Base-by-base conservation (phyloP, 2,888 invertebrate species). In the Spatulosminthurus flaviceps region DNA sequence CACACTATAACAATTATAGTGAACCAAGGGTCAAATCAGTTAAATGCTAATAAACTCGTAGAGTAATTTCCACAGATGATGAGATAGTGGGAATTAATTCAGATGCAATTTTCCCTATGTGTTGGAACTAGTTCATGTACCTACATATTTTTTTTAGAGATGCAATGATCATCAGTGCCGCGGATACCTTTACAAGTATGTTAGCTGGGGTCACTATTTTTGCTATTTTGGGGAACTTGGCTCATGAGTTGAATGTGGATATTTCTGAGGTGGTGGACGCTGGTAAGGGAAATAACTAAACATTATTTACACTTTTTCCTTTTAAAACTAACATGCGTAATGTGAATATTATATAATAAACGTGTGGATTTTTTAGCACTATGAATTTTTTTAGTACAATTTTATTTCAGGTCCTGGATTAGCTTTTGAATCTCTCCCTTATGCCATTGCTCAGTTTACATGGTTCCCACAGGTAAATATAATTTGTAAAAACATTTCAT, bases 361-460 rank as follows among this genome's bases (percentile, higher is more conserved):
- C 7, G 7, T 13, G 13, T 41, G 41, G 7, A 41, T 41, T 41
- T 41, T 41, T 41, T 41, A 7, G 7, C 41, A 41, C 41, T 13
- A 41, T 41, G 41, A 9, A 41, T 41, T 7, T 9, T 41, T 13
- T 9, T 41, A 13, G 41, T 41, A 19, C 7, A 61, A 28, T 51
- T n/a, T n/a, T n/a, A n/a, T 73, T 16, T 0, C 64, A 64, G 75
- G 75, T 4, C 92, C 93, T 0, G 93, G 94, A 0, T 88, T 95
- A 78, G 95, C 95, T 0, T 95, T 95, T 86, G 91, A 95, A 73
- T 94, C 94, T 0, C 95, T 95, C 87, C 95, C 95, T 0, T 94
- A 94, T 86, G 94, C 94, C 0, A 92, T 95, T 77, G 91, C 93
- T 0, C 92, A 93, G 86, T 93, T 95, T 83, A 89, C 91, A 51